Evolutionary conservation across 2,797 vertebrate species (phyloP).

Genomic region (Peromyscus aztecus): DNA sequence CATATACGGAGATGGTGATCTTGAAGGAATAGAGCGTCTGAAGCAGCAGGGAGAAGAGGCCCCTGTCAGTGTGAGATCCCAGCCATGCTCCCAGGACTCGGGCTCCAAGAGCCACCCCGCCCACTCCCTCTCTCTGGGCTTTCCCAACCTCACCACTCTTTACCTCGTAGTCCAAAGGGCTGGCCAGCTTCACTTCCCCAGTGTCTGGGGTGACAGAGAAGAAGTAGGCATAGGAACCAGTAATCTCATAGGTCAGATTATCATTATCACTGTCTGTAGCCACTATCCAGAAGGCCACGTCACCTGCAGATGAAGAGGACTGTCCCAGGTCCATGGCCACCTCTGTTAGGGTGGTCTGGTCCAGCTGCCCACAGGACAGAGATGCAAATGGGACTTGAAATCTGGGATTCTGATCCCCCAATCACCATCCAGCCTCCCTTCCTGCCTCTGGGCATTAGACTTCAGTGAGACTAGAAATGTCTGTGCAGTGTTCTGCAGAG

Average conservation of each 20-base stretch:
- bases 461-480: not conserved
- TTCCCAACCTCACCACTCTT: not conserved
- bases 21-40: fast-evolving
- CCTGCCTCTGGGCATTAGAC: not conserved
- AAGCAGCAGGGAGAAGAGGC: not conserved
- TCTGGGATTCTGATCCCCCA: not conserved
- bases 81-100: fast-evolving
- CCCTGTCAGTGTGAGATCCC: too few relatives aligned
- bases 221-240: slow-evolving; percentile 52
- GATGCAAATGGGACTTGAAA: not conserved
- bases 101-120: not conserved
- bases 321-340: not conserved
- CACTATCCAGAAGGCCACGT: slow-evolving; percentile 85
- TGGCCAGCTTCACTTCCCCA: slow-evolving; percentile 83
- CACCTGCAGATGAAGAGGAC: slow-evolving; percentile 82
- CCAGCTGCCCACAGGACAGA: not conserved
- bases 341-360: not conserved
- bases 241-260: slow-evolving; percentile 86
- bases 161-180: slow-evolving; percentile 91
- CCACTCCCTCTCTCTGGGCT: fast-evolving
- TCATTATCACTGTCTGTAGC: slow-evolving; percentile 87
- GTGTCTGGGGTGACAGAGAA: slow-evolving; percentile 56
- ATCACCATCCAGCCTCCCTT: not conserved
- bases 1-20: not conserved
- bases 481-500: not conserved